Percentiles rank a stretch among this genome's conserved stretches.
These are phyloP conservation scores for Mus spretus DNA, from an alignment of 2,797 vertebrate species.

Conservation along the genomic window DNA sequence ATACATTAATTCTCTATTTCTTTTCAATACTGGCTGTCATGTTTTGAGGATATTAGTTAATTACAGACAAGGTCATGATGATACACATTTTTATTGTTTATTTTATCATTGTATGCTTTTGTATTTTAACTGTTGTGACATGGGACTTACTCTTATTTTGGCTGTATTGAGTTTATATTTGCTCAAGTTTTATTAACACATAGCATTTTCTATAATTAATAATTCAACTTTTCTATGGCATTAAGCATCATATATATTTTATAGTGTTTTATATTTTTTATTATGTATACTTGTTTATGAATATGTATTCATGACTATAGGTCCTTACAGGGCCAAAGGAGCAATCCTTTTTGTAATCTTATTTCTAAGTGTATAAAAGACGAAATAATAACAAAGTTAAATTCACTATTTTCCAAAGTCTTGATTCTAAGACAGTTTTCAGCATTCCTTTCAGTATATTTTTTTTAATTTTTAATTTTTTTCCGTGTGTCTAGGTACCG, in stretches of 20 bases:
- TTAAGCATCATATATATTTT: not conserved
- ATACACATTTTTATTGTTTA: not conserved
- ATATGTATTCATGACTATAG: not conserved
- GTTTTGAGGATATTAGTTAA: not conserved
- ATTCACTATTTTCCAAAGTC: not conserved
- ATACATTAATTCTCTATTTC: not conserved
- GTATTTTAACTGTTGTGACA: not conserved
- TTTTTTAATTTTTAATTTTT: not conserved
- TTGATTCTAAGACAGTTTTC: not conserved
- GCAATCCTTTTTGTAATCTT: not conserved
- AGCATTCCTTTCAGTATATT: not conserved
- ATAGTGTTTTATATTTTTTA: not conserved
- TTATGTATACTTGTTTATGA: not conserved
- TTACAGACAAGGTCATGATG: no score
- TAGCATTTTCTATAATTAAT: not conserved
- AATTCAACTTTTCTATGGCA: not conserved
- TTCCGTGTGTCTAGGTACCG: not conserved
- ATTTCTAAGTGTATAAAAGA: slow-evolving; percentile 10
- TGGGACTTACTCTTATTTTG: not conserved
- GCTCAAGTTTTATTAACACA: not conserved
- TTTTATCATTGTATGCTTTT: not conserved
- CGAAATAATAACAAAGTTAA: not conserved
- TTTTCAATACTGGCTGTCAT: not conserved
- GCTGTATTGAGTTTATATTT: not conserved
- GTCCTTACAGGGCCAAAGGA: not conserved